These are phyloP conservation scores for Sminthopsis crassicaudata DNA, from an alignment of 2,113 vertebrate genomes.

Conservation along the genomic window DNA sequence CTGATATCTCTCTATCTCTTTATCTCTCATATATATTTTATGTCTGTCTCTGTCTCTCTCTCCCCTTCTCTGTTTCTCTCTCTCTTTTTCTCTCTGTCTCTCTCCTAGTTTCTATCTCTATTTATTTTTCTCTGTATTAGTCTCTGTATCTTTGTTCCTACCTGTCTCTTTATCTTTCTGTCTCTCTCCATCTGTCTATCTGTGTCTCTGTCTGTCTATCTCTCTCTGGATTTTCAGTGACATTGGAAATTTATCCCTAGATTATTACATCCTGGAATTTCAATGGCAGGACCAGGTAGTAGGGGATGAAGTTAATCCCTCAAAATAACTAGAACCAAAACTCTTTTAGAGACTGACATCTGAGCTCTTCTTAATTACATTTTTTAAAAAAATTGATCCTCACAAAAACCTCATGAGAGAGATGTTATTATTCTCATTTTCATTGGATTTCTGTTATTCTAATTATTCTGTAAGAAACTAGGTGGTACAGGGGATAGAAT, in stretches of 20 bases:
- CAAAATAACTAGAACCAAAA: background rate
- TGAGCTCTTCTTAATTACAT: background rate
- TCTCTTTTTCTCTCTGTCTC: no score
- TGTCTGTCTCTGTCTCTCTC: no score
- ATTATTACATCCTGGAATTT: background rate
- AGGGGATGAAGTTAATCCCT: background rate
- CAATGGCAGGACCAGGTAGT: background rate
- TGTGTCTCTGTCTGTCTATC: no score
- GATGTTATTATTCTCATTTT: background rate
- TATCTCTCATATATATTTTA: no score
- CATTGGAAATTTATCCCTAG: background rate
- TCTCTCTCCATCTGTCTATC: no score
- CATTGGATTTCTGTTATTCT: no score
- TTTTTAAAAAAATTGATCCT: background rate
- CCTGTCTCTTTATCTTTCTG: no score
- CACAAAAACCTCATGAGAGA: background rate
- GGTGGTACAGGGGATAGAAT: no score
- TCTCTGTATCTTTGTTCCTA: no score
- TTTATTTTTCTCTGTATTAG: no score
- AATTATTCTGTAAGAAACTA: background rate
- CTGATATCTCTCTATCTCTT: background rate
- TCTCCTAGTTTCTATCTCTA: no score
- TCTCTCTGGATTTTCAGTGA: background rate
- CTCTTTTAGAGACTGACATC: background rate
- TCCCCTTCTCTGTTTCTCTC: no score